These are phyloP conservation scores for Andricus curvator DNA, from an alignment of 2,888 invertebrate genomes.

Conservation along the genomic window DNA sequence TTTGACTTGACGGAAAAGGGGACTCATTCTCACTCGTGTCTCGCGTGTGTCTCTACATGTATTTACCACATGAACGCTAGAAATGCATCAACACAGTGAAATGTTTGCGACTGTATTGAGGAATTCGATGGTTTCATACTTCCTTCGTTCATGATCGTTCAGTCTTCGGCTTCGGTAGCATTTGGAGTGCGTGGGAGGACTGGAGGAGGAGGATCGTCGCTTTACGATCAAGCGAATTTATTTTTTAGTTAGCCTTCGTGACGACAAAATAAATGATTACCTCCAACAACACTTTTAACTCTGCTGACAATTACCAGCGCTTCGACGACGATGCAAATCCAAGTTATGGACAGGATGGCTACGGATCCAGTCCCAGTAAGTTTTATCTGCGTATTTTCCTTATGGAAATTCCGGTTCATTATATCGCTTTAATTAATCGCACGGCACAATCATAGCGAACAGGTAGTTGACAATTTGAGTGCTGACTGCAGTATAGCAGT, in stretches of 20 bases:
- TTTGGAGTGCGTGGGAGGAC: slow-evolving; percentile 20
- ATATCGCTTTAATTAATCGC: neutral
- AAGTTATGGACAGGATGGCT: slow-evolving; percentile 62
- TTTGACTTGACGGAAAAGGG: neutral
- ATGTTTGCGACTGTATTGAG: neutral
- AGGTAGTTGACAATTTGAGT: neutral
- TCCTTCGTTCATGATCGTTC: neutral
- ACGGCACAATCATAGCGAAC: neutral
- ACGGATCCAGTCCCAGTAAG: slow-evolving; percentile 70
- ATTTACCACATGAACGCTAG: neutral
- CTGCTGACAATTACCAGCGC: slow-evolving; percentile 68
- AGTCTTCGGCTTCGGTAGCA: too few species aligned
- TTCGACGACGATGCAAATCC: slow-evolving; percentile 67
- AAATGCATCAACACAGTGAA: slow-evolving; percentile 1
- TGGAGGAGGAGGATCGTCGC: slow-evolving; percentile 13
- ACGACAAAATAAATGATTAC: slow-evolving; percentile 53
- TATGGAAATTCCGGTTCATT: neutral
- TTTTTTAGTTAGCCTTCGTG: neutral
- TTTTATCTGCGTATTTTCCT: slow-evolving; percentile 35
- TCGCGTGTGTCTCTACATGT: neutral
- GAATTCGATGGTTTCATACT: neutral
- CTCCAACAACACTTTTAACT: slow-evolving; percentile 59
- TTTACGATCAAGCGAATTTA: neutral
- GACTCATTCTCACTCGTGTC: neutral
- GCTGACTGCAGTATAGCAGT: neutral